Base-by-base conservation (phyloP, 2,888 invertebrate species). In the Aphidius colemani region DNA sequence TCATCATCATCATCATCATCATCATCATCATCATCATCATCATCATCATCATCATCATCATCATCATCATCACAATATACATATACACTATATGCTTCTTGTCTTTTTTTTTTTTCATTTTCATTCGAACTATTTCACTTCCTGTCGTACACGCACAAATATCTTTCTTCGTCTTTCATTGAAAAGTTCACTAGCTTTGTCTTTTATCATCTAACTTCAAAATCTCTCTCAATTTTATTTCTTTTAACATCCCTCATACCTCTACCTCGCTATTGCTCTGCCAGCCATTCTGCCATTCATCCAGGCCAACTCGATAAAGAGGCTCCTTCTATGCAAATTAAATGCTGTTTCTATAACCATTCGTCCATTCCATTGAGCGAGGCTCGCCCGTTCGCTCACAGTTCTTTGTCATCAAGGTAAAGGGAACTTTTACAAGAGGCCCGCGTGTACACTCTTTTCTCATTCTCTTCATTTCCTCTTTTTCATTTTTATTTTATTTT, bases 291-390 rank as follows among this genome's bases (percentile, higher is more conserved):
- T 18, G 43, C 49, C 55, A 58, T 13, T 63, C 39, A 56, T 39
- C 68, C 71, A 72, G 71, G 74, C 65, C 63, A 58, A 63, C 75
- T 78, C 78, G 78, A 79, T 79, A 80, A 80, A 80, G 80, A 78
- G 77, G 74, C 80, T 80, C 81, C 79, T 81, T 81, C 81, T 81
- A 81, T 81, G 81, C 81, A 81, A 81, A 81, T 81, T 81, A 81
- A 81, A 81, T 81, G 81, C 81, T 81, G 81, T 80, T 81, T 81
- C 80, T 80, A 81, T 81, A 81, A 81, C 81, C 81, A 81, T 80
- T 81, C 80, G 81, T 80, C 81, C 81, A 80, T 81, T 79, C 81
- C 78, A 79, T 80, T 81, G 81, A 81, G 79, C 78, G 79, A 79
- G 78, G 75, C 74, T 78, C 75, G 77, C 63, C 67, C 66, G 75